Percentiles rank a stretch among this genome's conserved stretches.
Conservation (phyloP, 2,888 invertebrate species). For the Drosophila atripex region DNA sequence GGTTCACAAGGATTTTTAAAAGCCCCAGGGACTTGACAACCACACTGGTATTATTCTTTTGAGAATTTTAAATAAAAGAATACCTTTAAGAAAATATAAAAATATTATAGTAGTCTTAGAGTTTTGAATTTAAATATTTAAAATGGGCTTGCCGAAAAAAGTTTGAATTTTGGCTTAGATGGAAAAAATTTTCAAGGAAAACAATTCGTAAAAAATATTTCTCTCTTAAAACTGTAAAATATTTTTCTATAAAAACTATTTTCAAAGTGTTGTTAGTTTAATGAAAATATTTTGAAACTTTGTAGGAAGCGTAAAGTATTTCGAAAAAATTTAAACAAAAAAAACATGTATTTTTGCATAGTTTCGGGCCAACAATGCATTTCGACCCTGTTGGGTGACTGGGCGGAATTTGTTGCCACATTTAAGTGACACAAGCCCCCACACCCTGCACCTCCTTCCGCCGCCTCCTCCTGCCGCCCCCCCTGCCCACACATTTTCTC, state of each 20-base stretch:
- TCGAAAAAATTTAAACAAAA: not conserved
- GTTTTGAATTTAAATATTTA: not conserved
- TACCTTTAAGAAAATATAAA: no score
- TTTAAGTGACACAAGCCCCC: constrained; percentile 16
- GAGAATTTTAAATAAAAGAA: not conserved
- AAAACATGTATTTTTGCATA: not conserved
- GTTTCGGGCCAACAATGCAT: constrained; percentile 38
- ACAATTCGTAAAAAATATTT: not conserved
- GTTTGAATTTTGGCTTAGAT: no score
- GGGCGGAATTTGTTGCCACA: constrained; percentile 29
- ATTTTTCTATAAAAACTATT: not conserved
- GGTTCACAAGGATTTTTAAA: constrained; percentile 43
- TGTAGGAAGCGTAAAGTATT: not conserved
- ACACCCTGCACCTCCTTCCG: not conserved
- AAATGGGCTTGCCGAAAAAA: not conserved
- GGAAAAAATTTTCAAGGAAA: not conserved
- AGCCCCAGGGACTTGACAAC: constrained; percentile 16
- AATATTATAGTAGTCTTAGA: no score
- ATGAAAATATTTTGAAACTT: not conserved
- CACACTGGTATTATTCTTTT: constrained; percentile 5
- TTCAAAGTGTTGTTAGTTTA: not conserved
- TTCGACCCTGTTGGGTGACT: constrained; percentile 38
- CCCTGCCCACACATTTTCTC: constrained; percentile 10
- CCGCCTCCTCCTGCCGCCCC: not conserved
- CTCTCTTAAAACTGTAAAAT: not conserved